Conservation (phyloP, 2,797 vertebrate genomes). For the Chiroxiphia lanceolata region DNA sequence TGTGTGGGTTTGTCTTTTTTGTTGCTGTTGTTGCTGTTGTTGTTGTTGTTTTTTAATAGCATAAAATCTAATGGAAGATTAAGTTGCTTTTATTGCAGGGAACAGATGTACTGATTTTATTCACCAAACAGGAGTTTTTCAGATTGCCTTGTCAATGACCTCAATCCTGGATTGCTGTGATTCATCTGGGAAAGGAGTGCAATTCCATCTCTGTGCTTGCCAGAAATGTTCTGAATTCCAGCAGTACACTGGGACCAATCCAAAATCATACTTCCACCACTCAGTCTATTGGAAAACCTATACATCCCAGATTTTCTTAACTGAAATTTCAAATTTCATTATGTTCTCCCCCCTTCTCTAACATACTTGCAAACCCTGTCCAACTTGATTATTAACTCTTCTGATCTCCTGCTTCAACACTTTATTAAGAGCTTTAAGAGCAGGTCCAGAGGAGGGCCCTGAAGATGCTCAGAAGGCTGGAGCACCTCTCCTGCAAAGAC, state of each 20-base stretch:
- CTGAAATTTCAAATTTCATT: background rate
- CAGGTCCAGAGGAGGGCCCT: background rate
- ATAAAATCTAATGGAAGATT: conserved; percentile 2
- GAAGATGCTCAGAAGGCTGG: background rate
- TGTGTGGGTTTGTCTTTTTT: background rate
- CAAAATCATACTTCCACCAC: background rate
- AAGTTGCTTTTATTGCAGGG: background rate
- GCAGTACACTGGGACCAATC: background rate
- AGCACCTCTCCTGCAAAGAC: background rate
- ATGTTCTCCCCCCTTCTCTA: background rate
- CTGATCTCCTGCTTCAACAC: background rate
- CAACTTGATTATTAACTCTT: background rate
- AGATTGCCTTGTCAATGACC: conserved; percentile 1
- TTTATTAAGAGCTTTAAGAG: background rate
- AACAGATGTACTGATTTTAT: conserved; percentile 38
- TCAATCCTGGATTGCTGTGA: background rate
- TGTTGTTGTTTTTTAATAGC: background rate
- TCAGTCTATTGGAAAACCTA: background rate
- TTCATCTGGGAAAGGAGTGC: background rate
- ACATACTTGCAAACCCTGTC: background rate
- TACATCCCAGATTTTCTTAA: background rate
- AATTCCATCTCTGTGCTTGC: background rate
- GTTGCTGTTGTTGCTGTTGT: background rate
- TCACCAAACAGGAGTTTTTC: background rate
- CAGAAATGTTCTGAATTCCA: background rate